These are phyloP conservation scores for Aphelinus atriplicis DNA, from an alignment of 1,140 invertebrate genomes.

Conservation along the genomic window DNA sequence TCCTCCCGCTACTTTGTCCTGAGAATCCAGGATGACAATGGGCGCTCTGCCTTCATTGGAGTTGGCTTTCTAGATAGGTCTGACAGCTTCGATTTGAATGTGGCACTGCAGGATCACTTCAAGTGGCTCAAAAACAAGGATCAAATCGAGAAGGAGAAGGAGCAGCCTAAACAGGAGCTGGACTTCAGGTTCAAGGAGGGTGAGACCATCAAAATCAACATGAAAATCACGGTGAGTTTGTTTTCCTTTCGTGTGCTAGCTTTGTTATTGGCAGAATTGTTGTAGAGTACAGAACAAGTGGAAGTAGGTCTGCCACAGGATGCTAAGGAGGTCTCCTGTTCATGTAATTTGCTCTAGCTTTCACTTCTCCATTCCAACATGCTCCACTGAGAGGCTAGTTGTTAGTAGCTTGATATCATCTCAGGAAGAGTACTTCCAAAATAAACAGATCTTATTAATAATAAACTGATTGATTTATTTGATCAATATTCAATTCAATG, in stretches of 20 bases:
- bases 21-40: slow-evolving; percentile 93
- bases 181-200: slow-evolving; percentile 99
- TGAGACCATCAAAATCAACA: slow-evolving; percentile 98
- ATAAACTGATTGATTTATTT: too few species aligned
- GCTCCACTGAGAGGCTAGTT: too few species aligned
- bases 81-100: slow-evolving; percentile 99
- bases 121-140: slow-evolving; percentile 96
- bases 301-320: not conserved
- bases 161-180: slow-evolving; percentile 80
- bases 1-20: slow-evolving; percentile 99
- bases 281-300: not conserved
- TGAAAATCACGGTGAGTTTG: slow-evolving; percentile 90
- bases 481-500: too few species aligned
- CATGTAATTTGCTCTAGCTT: slow-evolving; percentile 1
- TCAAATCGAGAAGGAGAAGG: slow-evolving; percentile 84
- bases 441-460: too few species aligned
- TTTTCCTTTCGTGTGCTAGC: not conserved
- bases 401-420: too few species aligned
- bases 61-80: slow-evolving; percentile 97
- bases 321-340: not conserved
- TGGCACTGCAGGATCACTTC: slow-evolving; percentile 98
- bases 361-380: slow-evolving; percentile 14
- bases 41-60: slow-evolving; percentile 95
- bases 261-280: not conserved
- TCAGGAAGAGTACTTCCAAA: too few species aligned